Evolutionary conservation across 2,797 vertebrate species (phyloP).

Genomic region (Gastrophryne carolinensis): DNA sequence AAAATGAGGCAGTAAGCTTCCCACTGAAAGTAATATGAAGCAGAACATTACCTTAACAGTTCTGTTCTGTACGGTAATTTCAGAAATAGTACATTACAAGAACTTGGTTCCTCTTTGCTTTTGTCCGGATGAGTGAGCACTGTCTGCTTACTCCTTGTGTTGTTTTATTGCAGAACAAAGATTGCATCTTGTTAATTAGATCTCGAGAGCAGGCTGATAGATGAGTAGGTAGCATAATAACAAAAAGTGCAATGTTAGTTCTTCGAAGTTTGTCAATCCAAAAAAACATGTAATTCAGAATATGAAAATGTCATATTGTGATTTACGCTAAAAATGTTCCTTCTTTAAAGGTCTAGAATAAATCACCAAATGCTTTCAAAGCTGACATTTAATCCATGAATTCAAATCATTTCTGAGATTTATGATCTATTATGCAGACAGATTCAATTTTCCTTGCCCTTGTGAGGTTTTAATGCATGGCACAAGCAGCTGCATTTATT

Average conservation of each 20-base stretch:
- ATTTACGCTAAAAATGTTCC: slow-evolving; percentile 62
- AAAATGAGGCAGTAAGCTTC: too few relatives aligned
- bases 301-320: slow-evolving; percentile 68
- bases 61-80: neutral
- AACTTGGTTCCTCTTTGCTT: neutral
- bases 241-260: slow-evolving; percentile 48
- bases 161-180: slow-evolving; percentile 29
- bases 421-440: slow-evolving; percentile 69
- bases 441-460: slow-evolving; percentile 67
- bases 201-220: slow-evolving; percentile 34
- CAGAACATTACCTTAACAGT: too few relatives aligned
- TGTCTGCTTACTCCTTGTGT: slow-evolving; percentile 1
- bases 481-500: slow-evolving; percentile 61
- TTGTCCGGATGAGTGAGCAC: neutral
- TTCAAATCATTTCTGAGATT: slow-evolving; percentile 70
- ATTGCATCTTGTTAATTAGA: slow-evolving; percentile 48
- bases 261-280: slow-evolving; percentile 60
- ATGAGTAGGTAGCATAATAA: slow-evolving; percentile 43
- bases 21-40: too few relatives aligned
- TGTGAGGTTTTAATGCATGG: slow-evolving; percentile 61
- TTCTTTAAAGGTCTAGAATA: slow-evolving; percentile 67
- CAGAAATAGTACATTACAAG: neutral
- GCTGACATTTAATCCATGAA: slow-evolving; percentile 69
- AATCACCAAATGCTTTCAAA: slow-evolving; percentile 69
- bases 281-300: slow-evolving; percentile 59